Evolutionary conservation across 2,888 invertebrate species (phyloP).

Genomic region (Philereme transversata): DNA sequence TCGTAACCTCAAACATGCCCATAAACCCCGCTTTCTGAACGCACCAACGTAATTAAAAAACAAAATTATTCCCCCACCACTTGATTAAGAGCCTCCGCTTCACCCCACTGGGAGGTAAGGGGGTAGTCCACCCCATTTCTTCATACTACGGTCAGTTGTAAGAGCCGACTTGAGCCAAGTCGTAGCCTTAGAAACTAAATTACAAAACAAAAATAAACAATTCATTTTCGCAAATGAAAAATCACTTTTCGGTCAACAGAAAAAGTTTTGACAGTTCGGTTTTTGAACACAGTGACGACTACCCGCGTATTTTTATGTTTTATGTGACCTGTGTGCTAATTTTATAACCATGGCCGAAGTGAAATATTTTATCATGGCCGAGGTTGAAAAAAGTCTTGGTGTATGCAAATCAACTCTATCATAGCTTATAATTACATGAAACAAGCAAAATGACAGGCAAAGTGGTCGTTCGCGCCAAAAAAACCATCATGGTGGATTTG

Average conservation of each 20-base stretch:
- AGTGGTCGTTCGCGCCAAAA: constrained; percentile 75
- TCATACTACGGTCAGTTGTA: constrained; percentile 77
- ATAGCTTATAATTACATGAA: constrained; percentile 25
- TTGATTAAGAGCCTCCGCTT: constrained; percentile 69
- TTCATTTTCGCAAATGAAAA: constrained; percentile 35
- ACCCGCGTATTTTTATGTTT: constrained; percentile 7
- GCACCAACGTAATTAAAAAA: constrained; percentile 80
- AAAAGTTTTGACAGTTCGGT: constrained; percentile 5
- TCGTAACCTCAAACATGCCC: constrained; percentile 38
- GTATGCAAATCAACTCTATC: constrained; percentile 46
- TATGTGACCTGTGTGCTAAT: constrained; percentile 44
- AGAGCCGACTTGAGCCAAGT: constrained; percentile 69
- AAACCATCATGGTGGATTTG: constrained; percentile 64
- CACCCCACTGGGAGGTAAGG: constrained; percentile 47
- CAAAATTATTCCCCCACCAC: constrained; percentile 76
- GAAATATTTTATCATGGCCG: constrained; percentile 56
- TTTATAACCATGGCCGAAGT: constrained; percentile 55
- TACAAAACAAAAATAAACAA: constrained; percentile 81
- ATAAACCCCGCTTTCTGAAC: constrained; percentile 56
- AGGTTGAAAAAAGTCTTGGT: constrained; percentile 59
- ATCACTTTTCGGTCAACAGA: neutral
- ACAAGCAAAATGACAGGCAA: constrained; percentile 64
- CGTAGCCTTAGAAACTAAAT: constrained; percentile 78
- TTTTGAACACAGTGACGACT: constrained; percentile 10
- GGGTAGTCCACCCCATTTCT: constrained; percentile 61